Conservation (phyloP, 2,888 invertebrate genomes). For the Bedellia somnulentella region DNA sequence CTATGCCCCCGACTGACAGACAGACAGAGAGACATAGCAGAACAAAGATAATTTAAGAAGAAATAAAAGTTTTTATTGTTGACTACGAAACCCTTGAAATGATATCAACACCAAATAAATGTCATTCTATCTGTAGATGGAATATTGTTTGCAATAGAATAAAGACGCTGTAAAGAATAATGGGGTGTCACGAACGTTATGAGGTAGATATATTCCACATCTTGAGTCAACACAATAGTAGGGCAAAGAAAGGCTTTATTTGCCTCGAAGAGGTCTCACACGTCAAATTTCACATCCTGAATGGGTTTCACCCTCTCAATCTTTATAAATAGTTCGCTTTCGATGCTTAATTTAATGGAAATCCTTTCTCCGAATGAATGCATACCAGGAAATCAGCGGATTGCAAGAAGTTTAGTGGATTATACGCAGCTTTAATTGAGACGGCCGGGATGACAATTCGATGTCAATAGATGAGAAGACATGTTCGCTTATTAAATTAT, state of each 20-base stretch:
- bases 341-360: constrained; percentile 56
- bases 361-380: constrained; percentile 29
- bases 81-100: too few species aligned
- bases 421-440: constrained; percentile 35
- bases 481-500: too few species aligned
- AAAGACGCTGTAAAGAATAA: constrained; percentile 40
- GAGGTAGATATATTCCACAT: constrained; percentile 35
- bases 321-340: constrained; percentile 51
- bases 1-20: too few species aligned
- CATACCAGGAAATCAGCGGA: constrained; percentile 40
- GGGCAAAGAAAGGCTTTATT: constrained; percentile 23
- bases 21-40: too few species aligned
- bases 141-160: too few species aligned
- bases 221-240: constrained; percentile 28
- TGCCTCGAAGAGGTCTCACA: constrained; percentile 33
- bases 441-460: constrained; percentile 10
- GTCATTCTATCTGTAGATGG: too few species aligned
- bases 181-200: constrained; percentile 27
- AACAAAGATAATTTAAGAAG: too few species aligned
- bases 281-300: constrained; percentile 59
- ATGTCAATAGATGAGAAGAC: too few species aligned
- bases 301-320: constrained; percentile 36
- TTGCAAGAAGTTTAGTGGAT: constrained; percentile 25
- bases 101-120: too few species aligned
- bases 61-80: too few species aligned